Base-by-base conservation (phyloP, 64 coral and sea anemone species). In the Porites australiensis region DNA sequence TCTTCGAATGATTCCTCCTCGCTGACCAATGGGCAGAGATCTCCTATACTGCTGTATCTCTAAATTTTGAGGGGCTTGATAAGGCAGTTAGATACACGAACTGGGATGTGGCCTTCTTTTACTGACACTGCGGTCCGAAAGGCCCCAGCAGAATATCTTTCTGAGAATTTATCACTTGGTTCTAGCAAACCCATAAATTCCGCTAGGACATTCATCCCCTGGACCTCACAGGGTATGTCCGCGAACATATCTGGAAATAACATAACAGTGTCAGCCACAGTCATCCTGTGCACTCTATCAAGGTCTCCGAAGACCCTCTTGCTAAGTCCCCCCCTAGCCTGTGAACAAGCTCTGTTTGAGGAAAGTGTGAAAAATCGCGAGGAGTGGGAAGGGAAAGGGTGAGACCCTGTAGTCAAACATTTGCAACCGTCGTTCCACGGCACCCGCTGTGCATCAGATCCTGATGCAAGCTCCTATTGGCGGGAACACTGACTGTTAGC, bases 251-350 rank as follows among this genome's bases (percentile, higher is more conserved):
- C 69, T 57, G 70, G 72, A 75, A 81, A 72, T 64, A 92, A n/a
- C 21, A 50, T 62, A 19, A 92, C 37, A 12, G 64, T 92, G 62
- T 84, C 68, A 61, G 68, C 48, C 4, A 74, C 79, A 15, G 77
- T 74, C 13, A 92, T 66, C 45, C 79, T 43, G 49, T 52, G 85
- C 3, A 86, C 90, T 77, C 86, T 68, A 46, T 74, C 76, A 13
- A 75, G 49, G 18, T 15, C 18, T 11, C 75, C n/a, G 22, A 87
- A 77, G 49, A 74, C 71, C 70, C 74, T 59, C 6, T 54, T 86
- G 5, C 9, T 64, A 22, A 57, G 50, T 18, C 50, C 18, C 65
- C 82, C 57, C 50, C 75, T 58, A 55, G 44, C 44, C n/a, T n/a
- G n/a, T n/a, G n/a, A n/a, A n/a, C n/a, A n/a, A n/a, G n/a, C n/a